Evolutionary conservation across 1,140 invertebrate species (phyloP), one percentile per base, ranked within the genome.

Genomic region (Ridgeia piscesae): DNA sequence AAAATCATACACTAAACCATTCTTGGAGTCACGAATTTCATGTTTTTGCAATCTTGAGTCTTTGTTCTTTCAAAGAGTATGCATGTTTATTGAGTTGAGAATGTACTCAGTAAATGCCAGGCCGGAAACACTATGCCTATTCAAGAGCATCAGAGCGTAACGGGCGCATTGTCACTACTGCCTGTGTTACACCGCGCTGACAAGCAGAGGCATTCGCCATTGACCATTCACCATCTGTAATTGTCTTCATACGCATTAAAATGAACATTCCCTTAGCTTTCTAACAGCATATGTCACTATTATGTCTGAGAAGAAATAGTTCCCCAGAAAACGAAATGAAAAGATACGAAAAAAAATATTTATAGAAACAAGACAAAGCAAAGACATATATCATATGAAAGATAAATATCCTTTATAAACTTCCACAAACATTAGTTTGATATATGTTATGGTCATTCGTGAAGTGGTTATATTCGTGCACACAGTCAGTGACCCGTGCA

Each of bases 251-350:
- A 89, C 88, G 34, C 88, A 89, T 6, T 89, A 89, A 34, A 89
- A 89, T 89, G 4, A 6, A 17, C 88, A 89, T 89, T 89, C 88
- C 88, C 88, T 89, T 17, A 89, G n/a, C 88, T 89, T 89, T 89
- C 88, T 89, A 89, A 89, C 34, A 17, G 88, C 17, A 89, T 89
- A 89, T 17, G n/a, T 89, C 88, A 89, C 88, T 89, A 6, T 89
- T 89, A 89, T 33, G 88, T 89, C n/a, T 89, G 88, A 89, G 4
- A 89, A 89, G 17, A 89, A 89, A 89, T 89, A 89, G 88, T 89
- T 89, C 88, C 88, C 88, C 4, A 89, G 34, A 89, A 89, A 89
- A 89, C 88, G 88, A 89, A 89, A 89, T 89, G 88, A 89, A 89
- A 89, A 33, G 88, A 33, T 17, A 89, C 4, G 17, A 89, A n/a